Evolutionary conservation across 2,797 vertebrate species (phyloP), one percentile per base, ranked within the genome.

Genomic region (Nannoperca obscura): DNA sequence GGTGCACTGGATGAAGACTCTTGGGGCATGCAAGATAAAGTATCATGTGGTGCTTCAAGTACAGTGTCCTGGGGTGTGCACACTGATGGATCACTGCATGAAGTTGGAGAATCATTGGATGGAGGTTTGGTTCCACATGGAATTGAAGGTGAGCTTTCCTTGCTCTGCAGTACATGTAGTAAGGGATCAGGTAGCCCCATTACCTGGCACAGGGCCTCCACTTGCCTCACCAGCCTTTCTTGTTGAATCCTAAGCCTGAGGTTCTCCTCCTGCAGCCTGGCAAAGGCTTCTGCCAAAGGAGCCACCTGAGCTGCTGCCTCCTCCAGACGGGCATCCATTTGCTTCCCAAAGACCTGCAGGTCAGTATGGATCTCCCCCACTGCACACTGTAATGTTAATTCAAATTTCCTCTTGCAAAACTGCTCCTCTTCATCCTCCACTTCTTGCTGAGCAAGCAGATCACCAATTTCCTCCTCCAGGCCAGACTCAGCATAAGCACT

Each of bases 281-380:
- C 86, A 17, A 97, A 63, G 0, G 88, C 91, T n/a, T 74, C 78
- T 0, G 90, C 92, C 85, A 97, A 87, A 0, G 93, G 94, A 76
- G 91, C 86, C 86, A 97, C 80, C 20, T 59, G 80, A 32, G 64
- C 71, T 7, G 87, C 76, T 0, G 92, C 95, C 79, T 86, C 90
- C 79, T 95, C 92, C 3, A 98, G 87, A 15, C 88, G 94, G 59
- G 78, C 92, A 68, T 97, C 92, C 71, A 97, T 85, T 0, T 36
- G 90, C 36, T 83, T 93, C 63, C 89, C 84, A 38, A 97, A 97
- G 0, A 81, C 93, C 86, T 95, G 93, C 74, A 97, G 90, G 71
- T 98, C 97, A n/a, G 32, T 84, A 30, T 89, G 94, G 63, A 98
- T 91, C 82, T 97, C 95, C 42, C 90, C 87, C 59, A 97, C 71